Percentiles rank a stretch among this genome's conserved stretches.
Conservation (phyloP, 2,113 vertebrate genomes). For the Phrynosoma blainvillii region DNA sequence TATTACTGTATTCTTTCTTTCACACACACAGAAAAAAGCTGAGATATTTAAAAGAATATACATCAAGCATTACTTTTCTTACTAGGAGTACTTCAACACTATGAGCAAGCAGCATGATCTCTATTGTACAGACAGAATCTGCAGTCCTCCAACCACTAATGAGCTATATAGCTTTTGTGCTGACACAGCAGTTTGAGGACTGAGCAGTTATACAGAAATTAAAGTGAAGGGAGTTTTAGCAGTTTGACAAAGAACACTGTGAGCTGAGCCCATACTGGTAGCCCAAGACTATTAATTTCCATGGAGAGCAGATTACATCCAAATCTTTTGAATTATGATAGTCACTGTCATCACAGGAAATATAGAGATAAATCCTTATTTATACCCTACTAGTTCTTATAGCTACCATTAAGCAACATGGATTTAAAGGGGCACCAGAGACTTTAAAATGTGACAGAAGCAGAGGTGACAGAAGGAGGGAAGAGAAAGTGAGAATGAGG, state of each 20-base stretch:
- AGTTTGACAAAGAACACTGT: not conserved
- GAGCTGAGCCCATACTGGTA: not conserved
- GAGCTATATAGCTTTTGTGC: constrained; percentile 21
- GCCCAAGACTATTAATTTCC: not conserved
- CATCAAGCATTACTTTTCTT: constrained; percentile 11
- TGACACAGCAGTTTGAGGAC: constrained; percentile 12
- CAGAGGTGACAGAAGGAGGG: not conserved
- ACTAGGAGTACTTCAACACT: constrained; percentile 4
- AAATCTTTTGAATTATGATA: not conserved
- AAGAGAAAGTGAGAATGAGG: not conserved
- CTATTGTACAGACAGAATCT: constrained; percentile 23
- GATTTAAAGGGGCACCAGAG: not conserved
- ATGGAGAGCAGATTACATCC: not conserved
- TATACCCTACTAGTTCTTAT: not conserved
- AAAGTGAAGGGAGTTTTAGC: not conserved
- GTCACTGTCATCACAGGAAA: not conserved
- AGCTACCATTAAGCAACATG: not conserved
- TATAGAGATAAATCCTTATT: not conserved
- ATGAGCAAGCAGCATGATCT: constrained; percentile 1
- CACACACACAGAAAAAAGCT: not conserved
- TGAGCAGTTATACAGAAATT: constrained; percentile 3
- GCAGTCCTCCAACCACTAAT: constrained; percentile 30
- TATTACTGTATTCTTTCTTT: too few relatives aligned
- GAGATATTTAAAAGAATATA: constrained; percentile 12
- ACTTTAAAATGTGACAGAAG: not conserved